A percentile compares a stretch with the other conserved stretches of the same genome.
Conservation (phyloP, 1,140 invertebrate genomes). For the Homalodisca vitripennis region DNA sequence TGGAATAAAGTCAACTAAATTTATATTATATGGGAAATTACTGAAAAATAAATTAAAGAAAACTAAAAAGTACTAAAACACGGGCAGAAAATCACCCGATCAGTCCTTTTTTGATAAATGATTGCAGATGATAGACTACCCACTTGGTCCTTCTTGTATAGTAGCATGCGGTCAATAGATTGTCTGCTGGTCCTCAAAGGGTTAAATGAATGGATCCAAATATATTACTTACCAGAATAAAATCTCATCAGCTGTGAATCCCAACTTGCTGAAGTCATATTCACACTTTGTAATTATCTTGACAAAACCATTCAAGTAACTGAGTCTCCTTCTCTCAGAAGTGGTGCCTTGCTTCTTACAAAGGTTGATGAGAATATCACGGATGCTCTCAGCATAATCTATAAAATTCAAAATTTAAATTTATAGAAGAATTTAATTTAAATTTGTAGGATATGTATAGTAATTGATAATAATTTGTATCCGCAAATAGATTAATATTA, state of each 20-base stretch:
- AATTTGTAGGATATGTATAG: too few relatives aligned
- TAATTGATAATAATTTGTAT: too few relatives aligned
- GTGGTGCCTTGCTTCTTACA: slow-evolving; percentile 55
- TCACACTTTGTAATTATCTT: slow-evolving; percentile 70
- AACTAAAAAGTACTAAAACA: too few relatives aligned
- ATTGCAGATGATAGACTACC: neutral
- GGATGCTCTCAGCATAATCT: slow-evolving; percentile 60
- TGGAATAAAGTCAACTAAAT: too few relatives aligned
- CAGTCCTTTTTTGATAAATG: too few relatives aligned
- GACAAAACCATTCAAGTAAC: slow-evolving; percentile 79
- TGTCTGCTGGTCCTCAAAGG: neutral
- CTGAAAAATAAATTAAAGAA: neutral
- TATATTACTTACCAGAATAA: slow-evolving; percentile 71
- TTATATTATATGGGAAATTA: too few relatives aligned
- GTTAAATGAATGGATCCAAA: neutral
- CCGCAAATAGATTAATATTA: too few relatives aligned
- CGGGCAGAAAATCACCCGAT: too few relatives aligned
- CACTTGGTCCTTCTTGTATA: neutral
- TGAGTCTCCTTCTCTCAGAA: slow-evolving; percentile 67
- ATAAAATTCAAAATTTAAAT: too few relatives aligned
- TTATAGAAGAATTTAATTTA: too few relatives aligned
- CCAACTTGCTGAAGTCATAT: slow-evolving; percentile 56
- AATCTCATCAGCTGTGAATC: slow-evolving; percentile 73
- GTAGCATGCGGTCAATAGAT: neutral
- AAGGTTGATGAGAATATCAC: slow-evolving; percentile 60